Evolutionary conservation across 2,797 vertebrate species (phyloP).

Genomic region (Micrastur ruficollis): DNA sequence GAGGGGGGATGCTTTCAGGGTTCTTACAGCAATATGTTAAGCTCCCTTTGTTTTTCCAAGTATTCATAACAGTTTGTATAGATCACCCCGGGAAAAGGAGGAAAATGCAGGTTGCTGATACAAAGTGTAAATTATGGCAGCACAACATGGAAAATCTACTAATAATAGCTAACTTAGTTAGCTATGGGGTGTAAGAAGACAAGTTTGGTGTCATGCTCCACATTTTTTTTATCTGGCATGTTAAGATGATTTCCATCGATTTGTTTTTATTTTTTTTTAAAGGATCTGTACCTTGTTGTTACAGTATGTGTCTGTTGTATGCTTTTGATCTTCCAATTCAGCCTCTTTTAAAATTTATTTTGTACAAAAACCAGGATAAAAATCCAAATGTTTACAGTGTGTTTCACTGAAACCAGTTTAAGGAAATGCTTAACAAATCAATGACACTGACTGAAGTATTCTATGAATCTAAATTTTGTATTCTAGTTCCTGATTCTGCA

Average conservation of each 20-base stretch:
- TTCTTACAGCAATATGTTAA: background rate
- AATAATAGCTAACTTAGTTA: background rate
- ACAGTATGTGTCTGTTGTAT: background rate
- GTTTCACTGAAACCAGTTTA: background rate
- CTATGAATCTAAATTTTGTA: slow-evolving; percentile 50
- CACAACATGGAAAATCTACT: background rate
- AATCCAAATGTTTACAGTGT: background rate
- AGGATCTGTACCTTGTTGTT: background rate
- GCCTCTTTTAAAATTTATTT: background rate
- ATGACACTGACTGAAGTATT: background rate
- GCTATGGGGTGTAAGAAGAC: background rate
- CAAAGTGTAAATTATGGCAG: background rate
- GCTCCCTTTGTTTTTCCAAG: background rate
- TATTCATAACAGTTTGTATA: background rate
- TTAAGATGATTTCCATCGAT: background rate
- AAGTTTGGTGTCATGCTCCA: background rate
- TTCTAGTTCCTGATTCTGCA: slow-evolving; percentile 75
- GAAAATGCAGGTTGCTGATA: background rate
- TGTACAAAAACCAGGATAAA: background rate
- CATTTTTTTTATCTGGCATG: background rate
- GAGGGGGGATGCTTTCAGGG: background rate
- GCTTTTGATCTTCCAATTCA: background rate
- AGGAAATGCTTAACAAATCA: background rate
- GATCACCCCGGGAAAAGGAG: background rate
- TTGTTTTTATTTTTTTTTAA: background rate